Evolutionary conservation across 1,140 invertebrate genomes (phyloP).

Genomic region (Caenorhabditis remanei): DNA sequence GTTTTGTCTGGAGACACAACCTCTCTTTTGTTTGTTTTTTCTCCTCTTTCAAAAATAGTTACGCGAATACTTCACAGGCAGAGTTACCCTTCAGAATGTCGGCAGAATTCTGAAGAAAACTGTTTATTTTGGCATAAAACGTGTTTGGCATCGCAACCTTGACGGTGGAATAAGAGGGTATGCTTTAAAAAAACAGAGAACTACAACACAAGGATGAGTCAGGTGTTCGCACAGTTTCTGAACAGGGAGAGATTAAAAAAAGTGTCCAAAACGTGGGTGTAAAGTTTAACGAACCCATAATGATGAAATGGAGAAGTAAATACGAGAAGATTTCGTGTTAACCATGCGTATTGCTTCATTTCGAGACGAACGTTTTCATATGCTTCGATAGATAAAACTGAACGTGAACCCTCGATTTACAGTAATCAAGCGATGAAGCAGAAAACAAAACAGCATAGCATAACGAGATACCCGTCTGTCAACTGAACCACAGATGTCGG

Average conservation of each 20-base stretch:
- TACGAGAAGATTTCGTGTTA: background rate
- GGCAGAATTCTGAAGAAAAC: conserved; percentile 17
- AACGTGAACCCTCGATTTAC: conserved; percentile 30
- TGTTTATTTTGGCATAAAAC: conserved; percentile 53
- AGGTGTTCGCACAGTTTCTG: conserved; percentile 31
- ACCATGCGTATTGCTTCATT: background rate
- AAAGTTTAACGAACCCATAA: conserved; percentile 8
- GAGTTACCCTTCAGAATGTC: conserved; percentile 29
- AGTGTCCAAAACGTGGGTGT: conserved; percentile 11
- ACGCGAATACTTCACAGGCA: background rate
- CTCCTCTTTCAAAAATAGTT: conserved; percentile 17
- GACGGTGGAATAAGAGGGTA: conserved; percentile 10
- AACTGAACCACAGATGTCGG: conserved; percentile 16
- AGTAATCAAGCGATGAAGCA: conserved; percentile 14
- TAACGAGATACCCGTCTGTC: background rate
- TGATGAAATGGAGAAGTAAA: background rate
- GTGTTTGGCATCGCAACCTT: conserved; percentile 48
- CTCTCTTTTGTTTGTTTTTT: conserved; percentile 25
- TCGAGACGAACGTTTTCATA: conserved; percentile 32
- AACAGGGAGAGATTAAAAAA: background rate
- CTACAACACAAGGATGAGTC: conserved; percentile 36
- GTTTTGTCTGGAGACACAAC: conserved; percentile 17
- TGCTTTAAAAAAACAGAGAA: conserved; percentile 19
- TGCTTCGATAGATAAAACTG: conserved; percentile 13
- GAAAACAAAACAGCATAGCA: conserved; percentile 11